A percentile compares a stretch with the other conserved stretches of the same genome.
phyloP scores from a whole-genome alignment of 2,888 invertebrate genomes.

The Pilophorus perplexus region DNA sequence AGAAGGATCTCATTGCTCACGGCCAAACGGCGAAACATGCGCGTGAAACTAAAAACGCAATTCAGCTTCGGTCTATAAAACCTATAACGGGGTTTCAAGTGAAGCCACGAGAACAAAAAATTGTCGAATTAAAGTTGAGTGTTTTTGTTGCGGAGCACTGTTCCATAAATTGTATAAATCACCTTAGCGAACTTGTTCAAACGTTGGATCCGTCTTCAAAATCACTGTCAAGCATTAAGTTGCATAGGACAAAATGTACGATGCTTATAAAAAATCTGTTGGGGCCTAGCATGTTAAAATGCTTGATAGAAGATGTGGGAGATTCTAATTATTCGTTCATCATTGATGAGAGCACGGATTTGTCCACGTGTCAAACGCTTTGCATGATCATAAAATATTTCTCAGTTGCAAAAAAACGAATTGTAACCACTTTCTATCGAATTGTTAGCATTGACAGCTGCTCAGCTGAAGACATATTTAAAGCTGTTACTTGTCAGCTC shows the following conservation, averaged over 20 bases:
- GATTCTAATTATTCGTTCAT: constrained; percentile 19
- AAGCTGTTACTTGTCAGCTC: neutral
- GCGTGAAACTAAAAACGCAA: too few species aligned
- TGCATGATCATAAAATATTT: constrained; percentile 7
- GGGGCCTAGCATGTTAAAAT: neutral
- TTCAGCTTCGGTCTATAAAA: too few species aligned
- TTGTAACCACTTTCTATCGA: constrained; percentile 7
- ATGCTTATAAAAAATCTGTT: constrained; percentile 18
- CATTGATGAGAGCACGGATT: too few species aligned
- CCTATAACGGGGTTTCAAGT: too few species aligned
- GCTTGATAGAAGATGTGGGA: constrained; percentile 27
- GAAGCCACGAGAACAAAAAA: too few species aligned
- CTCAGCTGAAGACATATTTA: neutral
- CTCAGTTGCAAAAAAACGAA: neutral
- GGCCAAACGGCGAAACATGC: too few species aligned
- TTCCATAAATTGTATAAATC: constrained; percentile 1
- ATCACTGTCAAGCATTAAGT: neutral
- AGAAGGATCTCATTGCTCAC: too few species aligned
- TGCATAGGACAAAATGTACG: constrained; percentile 32
- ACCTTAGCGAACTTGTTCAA: neutral
- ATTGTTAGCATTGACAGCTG: neutral
- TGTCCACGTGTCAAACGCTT: too few species aligned
- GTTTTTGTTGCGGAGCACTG: too few species aligned
- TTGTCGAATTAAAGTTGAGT: too few species aligned
- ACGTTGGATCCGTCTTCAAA: neutral